A percentile compares a stretch with the other conserved stretches of the same genome.
phyloP scores from a whole-genome alignment of 2,113 vertebrate species.

The Otis tarda region DNA sequence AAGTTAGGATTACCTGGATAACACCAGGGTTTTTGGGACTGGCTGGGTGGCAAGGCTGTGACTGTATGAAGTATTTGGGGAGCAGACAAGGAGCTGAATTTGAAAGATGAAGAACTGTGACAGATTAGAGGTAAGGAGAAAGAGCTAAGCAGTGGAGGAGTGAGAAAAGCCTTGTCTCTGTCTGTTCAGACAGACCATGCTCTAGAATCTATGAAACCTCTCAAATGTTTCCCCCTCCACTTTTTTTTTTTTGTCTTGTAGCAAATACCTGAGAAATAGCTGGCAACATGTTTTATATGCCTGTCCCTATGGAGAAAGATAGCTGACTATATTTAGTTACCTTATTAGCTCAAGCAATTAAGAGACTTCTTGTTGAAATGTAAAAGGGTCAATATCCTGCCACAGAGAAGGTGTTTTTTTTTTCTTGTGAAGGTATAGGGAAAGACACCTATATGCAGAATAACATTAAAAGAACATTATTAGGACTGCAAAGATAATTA shows the following conservation, averaged over 20 bases:
- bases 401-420: not conserved
- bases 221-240: not conserved
- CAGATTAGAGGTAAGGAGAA: not conserved
- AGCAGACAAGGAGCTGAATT: not conserved
- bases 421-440: not conserved
- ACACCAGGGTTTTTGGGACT: not conserved
- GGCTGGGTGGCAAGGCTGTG: not conserved
- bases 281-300: not conserved
- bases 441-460: not conserved
- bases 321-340: conserved; percentile 1
- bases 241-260: not conserved
- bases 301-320: not conserved
- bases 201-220: not conserved
- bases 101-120: not conserved
- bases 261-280: not conserved
- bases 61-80: not conserved
- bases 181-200: not conserved
- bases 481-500: not conserved
- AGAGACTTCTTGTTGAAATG: not conserved
- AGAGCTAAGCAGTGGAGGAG: not conserved
- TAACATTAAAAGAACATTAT: not conserved
- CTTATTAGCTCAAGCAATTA: not conserved
- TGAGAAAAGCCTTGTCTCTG: not conserved
- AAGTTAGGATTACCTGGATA: not conserved
- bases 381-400: not conserved